A percentile compares a stretch with the other conserved stretches of the same genome.
Evolutionary conservation across 2,113 vertebrate species (phyloP).

Genomic region (Suncus etruscus): DNA sequence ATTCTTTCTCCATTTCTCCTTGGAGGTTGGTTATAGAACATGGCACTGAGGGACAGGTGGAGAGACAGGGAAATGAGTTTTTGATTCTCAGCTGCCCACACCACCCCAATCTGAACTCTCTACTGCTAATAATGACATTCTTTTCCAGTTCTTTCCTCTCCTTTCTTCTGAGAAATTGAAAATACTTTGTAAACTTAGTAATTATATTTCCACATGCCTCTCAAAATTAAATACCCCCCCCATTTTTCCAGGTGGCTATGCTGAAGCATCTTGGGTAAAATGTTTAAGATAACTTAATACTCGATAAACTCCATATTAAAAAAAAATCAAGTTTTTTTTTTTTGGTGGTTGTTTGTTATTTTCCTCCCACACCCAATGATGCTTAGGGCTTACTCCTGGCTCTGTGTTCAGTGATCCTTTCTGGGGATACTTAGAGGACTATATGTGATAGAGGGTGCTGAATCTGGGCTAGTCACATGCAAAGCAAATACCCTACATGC

Average conservation of each 20-base stretch:
- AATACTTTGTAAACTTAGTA: conserved; percentile 62
- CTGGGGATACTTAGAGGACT: too few relatives aligned
- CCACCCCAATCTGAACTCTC: background rate
- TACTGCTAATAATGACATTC: background rate
- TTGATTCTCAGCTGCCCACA: background rate
- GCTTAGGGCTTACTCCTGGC: too few relatives aligned
- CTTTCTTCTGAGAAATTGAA: conserved; percentile 60
- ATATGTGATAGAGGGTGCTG: too few relatives aligned
- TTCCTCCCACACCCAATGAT: too few relatives aligned
- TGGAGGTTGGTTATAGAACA: conserved; percentile 5
- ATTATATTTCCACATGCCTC: conserved; percentile 68
- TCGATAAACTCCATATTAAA: background rate
- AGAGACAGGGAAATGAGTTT: background rate
- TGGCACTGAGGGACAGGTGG: background rate
- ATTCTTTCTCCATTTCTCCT: conserved; percentile 29
- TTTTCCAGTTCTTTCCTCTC: conserved; percentile 35
- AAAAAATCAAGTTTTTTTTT: background rate
- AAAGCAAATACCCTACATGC: too few relatives aligned
- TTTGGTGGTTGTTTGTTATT: too few relatives aligned
- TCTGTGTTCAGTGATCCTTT: too few relatives aligned
- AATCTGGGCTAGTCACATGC: too few relatives aligned
- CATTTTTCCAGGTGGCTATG: conserved; percentile 66
- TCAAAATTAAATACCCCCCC: conserved; percentile 60
- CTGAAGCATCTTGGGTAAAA: conserved; percentile 55
- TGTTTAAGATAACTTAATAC: conserved; percentile 41